Evolutionary conservation across 1,140 invertebrate species (phyloP).

Genomic region (Drosophila sucinea): DNA sequence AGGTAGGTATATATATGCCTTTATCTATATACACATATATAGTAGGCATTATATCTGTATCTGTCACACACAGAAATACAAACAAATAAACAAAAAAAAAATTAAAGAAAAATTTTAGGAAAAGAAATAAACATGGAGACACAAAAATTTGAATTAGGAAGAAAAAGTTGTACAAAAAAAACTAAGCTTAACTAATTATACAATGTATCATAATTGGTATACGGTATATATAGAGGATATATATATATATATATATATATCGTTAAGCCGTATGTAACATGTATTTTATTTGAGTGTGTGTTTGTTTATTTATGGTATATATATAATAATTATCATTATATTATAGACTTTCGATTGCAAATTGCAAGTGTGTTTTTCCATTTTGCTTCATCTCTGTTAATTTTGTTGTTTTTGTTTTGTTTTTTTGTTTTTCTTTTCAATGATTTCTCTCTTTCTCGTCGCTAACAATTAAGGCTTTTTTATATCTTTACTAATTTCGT

Average conservation of each 20-base stretch:
- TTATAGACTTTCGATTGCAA: conserved; percentile 69
- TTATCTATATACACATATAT: conserved; percentile 35
- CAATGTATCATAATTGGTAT: conserved; percentile 66
- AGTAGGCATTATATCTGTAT: conserved; percentile 28
- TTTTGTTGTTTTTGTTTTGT: conserved; percentile 4
- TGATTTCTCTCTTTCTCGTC: conserved; percentile 37
- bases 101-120: conserved; percentile 23
- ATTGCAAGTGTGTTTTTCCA: conserved; percentile 23
- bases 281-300: conserved; percentile 48
- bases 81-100: conserved; percentile 59
- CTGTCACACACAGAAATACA: conserved; percentile 36
- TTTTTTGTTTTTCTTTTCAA: conserved; percentile 39
- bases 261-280: conserved; percentile 47
- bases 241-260: conserved; percentile 45
- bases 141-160: conserved; percentile 18
- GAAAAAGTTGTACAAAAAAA: conserved; percentile 45
- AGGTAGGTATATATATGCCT: conserved; percentile 26
- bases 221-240: conserved; percentile 41
- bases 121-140: conserved; percentile 48
- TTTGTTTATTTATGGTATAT: conserved; percentile 43
- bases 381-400: conserved; percentile 24
- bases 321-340: conserved; percentile 77
- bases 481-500: conserved; percentile 24
- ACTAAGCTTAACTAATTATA: conserved; percentile 61
- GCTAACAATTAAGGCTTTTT: conserved; percentile 51